Percentiles rank a stretch among this genome's conserved stretches.
Conservation (phyloP, 2,113 vertebrate genomes). For the Trichechus manatus region DNA sequence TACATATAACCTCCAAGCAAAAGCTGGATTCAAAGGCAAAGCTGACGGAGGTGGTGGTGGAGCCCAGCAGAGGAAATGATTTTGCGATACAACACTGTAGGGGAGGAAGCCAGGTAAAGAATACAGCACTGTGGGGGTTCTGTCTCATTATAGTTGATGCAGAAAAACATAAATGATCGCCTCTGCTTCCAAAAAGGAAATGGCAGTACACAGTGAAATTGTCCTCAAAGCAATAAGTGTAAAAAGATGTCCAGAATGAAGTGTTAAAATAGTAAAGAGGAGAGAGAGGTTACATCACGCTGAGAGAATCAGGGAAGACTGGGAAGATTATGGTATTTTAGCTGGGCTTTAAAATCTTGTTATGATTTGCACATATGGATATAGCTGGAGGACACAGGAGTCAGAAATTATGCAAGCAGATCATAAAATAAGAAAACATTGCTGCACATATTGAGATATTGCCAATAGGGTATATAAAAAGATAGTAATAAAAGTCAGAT, state of each 20-base stretch:
- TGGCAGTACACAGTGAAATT: neutral
- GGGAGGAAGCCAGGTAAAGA: no score
- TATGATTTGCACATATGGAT: conserved; percentile 15
- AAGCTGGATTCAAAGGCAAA: no score
- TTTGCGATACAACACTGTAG: no score
- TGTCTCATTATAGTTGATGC: neutral
- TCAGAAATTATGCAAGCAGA: conserved; percentile 10
- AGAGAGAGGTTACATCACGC: neutral
- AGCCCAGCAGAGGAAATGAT: no score
- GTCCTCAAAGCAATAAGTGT: neutral
- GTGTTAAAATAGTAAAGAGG: neutral
- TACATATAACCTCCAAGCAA: no score
- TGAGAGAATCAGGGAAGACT: neutral
- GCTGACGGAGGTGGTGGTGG: no score
- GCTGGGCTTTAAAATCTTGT: conserved; percentile 16
- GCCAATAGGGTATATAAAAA: conserved; percentile 27
- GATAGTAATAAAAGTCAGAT: conserved; percentile 18
- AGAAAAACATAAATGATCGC: neutral
- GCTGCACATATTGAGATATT: neutral
- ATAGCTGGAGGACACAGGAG: neutral
- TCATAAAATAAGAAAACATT: conserved; percentile 35
- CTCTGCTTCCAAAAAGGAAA: neutral
- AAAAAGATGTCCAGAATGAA: neutral
- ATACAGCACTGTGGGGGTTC: no score
- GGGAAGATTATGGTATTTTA: neutral